These are phyloP conservation scores for Catharus ustulatus DNA, from an alignment of 2,797 vertebrate species.

Conservation along the genomic window DNA sequence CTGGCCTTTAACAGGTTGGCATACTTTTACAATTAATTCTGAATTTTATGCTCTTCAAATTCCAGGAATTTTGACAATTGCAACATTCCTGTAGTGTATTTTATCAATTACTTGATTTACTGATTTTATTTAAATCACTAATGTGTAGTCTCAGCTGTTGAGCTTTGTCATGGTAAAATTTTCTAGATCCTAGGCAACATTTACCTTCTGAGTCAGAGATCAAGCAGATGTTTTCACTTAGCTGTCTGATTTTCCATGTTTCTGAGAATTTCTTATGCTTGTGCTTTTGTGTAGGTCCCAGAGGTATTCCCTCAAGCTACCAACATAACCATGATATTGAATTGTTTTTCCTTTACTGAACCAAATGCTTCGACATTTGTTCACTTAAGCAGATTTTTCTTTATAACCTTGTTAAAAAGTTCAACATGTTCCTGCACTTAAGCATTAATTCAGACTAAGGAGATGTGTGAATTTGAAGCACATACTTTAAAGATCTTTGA, in stretches of 20 bases:
- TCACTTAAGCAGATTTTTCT: not conserved
- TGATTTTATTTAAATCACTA: not conserved
- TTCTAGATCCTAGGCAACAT: not conserved
- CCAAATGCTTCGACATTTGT: not conserved
- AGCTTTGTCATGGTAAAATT: not conserved
- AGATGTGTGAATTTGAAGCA: not conserved
- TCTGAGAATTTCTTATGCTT: not conserved
- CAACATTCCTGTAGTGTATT: not conserved
- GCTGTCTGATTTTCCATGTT: not conserved
- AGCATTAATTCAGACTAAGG: not conserved
- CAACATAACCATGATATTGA: not conserved
- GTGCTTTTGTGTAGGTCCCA: not conserved
- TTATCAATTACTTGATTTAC: not conserved
- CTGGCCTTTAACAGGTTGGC: conserved; percentile 10
- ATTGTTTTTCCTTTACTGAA: not conserved
- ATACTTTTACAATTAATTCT: conserved; percentile 7
- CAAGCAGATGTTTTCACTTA: not conserved
- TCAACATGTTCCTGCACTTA: not conserved
- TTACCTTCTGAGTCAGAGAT: not conserved
- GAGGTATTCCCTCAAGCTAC: not conserved
- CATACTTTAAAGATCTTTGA: not conserved
- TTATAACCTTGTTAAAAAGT: not conserved
- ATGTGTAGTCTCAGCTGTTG: not conserved
- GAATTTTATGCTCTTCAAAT: not conserved
- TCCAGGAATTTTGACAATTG: not conserved